Percentiles rank a stretch among this genome's conserved stretches.
Evolutionary conservation across 2,888 invertebrate genomes (phyloP).

Genomic region (Drosophila demipolita): DNA sequence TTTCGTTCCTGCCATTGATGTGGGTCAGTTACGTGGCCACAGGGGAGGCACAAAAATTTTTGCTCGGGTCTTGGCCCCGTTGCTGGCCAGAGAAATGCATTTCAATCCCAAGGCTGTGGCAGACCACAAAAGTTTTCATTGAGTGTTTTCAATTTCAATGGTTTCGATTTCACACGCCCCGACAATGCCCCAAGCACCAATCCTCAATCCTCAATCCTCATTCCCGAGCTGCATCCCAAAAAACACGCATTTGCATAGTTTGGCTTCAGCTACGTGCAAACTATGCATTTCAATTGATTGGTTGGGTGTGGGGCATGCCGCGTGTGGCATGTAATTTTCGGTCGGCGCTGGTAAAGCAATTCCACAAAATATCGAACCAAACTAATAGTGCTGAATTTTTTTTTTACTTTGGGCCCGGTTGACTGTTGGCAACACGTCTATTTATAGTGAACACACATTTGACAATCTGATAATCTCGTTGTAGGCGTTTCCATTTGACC

Average conservation of each 20-base stretch:
- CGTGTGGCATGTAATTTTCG: constrained; percentile 33
- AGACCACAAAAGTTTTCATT: constrained; percentile 68
- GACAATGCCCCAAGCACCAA: constrained; percentile 31
- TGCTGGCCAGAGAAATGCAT: constrained; percentile 67
- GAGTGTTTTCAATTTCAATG: constrained; percentile 73
- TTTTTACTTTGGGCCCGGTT: constrained; percentile 33
- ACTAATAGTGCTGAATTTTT: constrained; percentile 7
- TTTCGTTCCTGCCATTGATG: constrained; percentile 40
- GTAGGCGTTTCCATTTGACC: constrained; percentile 43
- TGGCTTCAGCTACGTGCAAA: constrained; percentile 32
- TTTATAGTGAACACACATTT: constrained; percentile 31
- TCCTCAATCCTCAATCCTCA: no score
- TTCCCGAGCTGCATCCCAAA: constrained; percentile 24
- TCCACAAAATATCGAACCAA: constrained; percentile 9
- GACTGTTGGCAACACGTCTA: constrained; percentile 34
- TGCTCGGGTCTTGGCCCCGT: constrained; percentile 24
- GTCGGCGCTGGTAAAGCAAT: constrained; percentile 16
- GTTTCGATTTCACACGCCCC: constrained; percentile 76
- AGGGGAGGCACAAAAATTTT: constrained; percentile 56
- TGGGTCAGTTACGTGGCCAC: constrained; percentile 73
- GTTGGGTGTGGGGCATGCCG: neutral
- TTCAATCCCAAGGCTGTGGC: constrained; percentile 65
- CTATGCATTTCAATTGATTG: constrained; percentile 28
- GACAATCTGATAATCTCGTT: constrained; percentile 50
- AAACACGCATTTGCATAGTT: constrained; percentile 38